Conservation (phyloP, 2,113 vertebrate genomes). For the Pseudonaja textilis region DNA sequence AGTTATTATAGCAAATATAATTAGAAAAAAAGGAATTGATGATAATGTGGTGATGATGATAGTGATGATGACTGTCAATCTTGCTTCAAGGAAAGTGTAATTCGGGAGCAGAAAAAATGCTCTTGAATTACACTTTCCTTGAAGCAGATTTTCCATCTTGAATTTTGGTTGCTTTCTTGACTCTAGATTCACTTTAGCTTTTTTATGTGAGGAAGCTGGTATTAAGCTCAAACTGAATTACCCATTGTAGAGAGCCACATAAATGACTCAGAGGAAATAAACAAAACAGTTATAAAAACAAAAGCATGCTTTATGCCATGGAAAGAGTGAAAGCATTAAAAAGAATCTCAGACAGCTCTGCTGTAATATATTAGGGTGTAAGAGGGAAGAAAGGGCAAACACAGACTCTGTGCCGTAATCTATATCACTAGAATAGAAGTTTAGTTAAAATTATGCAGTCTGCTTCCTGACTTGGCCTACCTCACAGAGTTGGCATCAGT, state of each 20-base stretch:
- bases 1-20: neutral
- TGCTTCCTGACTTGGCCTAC: neutral
- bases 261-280: neutral
- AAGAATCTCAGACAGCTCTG: neutral
- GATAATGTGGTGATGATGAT: neutral
- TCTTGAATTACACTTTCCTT: no score
- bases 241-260: neutral
- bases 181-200: neutral
- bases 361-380: neutral
- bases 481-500: neutral
- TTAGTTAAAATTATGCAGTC: neutral
- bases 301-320: neutral
- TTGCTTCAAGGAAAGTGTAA: neutral
- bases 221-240: neutral
- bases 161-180: neutral
- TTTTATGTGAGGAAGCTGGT: neutral
- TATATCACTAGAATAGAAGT: neutral
- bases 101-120: neutral
- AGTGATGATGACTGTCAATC: neutral
- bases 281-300: neutral
- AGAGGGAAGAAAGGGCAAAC: neutral
- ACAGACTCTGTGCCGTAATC: neutral
- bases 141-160: neutral
- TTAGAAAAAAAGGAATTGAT: neutral
- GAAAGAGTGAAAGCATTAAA: neutral